Percentiles rank a stretch among this genome's conserved stretches.
Conservation (phyloP, 2,797 vertebrate species). For the Danio kyathit region DNA sequence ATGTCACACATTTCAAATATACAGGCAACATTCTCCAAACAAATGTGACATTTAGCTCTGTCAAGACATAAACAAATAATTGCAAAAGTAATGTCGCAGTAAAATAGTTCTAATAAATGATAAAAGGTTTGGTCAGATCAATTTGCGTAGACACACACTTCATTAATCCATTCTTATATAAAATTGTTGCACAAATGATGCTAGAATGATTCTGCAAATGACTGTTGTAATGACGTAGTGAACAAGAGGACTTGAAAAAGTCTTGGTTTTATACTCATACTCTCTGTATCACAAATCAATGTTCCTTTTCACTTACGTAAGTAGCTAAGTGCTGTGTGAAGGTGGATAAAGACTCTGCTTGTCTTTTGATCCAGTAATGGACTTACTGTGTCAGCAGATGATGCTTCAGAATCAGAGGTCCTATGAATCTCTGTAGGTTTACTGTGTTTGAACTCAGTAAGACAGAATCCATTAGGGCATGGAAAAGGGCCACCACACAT, state of each 20-base stretch:
- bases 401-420: slow-evolving; percentile 18
- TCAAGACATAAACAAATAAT: neutral
- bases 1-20: neutral
- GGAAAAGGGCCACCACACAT: slow-evolving; percentile 2
- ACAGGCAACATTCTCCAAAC: neutral
- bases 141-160: neutral
- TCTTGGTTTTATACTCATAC: neutral
- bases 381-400: neutral
- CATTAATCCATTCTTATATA: neutral
- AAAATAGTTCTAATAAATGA: neutral
- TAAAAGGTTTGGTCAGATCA: neutral
- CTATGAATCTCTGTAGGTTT: slow-evolving; percentile 15
- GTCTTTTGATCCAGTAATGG: slow-evolving; percentile 1
- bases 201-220: neutral
- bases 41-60: neutral
- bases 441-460: slow-evolving; percentile 2
- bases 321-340: neutral
- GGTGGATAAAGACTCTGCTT: neutral
- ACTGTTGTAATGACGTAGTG: neutral
- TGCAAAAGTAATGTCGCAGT: neutral
- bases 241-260: neutral
- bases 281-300: neutral
- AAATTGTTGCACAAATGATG: neutral
- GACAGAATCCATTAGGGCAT: slow-evolving; percentile 9
- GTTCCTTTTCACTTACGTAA: neutral